Percentiles rank a stretch among this genome's conserved stretches.
Conservation (phyloP, 2,888 invertebrate species). For the Agrilus biguttatus region DNA sequence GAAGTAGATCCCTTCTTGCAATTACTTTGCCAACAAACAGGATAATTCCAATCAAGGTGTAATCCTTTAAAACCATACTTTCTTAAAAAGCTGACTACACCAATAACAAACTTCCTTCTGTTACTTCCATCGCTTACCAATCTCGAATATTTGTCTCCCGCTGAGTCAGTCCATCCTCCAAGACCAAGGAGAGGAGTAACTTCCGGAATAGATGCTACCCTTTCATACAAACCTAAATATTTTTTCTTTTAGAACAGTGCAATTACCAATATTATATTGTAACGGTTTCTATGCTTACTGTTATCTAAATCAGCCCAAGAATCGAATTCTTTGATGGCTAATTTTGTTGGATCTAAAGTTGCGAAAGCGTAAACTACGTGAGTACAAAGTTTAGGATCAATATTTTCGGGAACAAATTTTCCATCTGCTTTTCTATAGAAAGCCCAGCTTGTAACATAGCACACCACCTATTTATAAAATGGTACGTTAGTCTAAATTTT, state of each 20-base stretch:
- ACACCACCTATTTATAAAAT: constrained; percentile 45
- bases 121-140: constrained; percentile 53
- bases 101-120: constrained; percentile 55
- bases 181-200: constrained; percentile 61
- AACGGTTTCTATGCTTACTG: constrained; percentile 33
- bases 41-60: constrained; percentile 91
- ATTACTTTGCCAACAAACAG: constrained; percentile 84
- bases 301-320: constrained; percentile 80
- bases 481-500: constrained; percentile 4
- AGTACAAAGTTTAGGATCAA: constrained; percentile 71
- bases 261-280: neutral
- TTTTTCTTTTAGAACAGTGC: constrained; percentile 9
- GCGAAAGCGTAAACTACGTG: constrained; percentile 85
- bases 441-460: constrained; percentile 83
- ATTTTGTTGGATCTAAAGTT: constrained; percentile 64
- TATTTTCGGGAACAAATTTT: constrained; percentile 73
- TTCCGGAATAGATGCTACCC: constrained; percentile 54
- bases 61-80: constrained; percentile 72
- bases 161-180: constrained; percentile 94
- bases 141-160: constrained; percentile 74
- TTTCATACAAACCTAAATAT: constrained; percentile 58
- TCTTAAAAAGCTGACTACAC: constrained; percentile 54
- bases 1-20: constrained; percentile 66
- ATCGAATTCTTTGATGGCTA: constrained; percentile 68
- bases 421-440: constrained; percentile 71